Base-by-base conservation (phyloP, 2,113 vertebrate genomes). In the Rutilus rutilus region DNA sequence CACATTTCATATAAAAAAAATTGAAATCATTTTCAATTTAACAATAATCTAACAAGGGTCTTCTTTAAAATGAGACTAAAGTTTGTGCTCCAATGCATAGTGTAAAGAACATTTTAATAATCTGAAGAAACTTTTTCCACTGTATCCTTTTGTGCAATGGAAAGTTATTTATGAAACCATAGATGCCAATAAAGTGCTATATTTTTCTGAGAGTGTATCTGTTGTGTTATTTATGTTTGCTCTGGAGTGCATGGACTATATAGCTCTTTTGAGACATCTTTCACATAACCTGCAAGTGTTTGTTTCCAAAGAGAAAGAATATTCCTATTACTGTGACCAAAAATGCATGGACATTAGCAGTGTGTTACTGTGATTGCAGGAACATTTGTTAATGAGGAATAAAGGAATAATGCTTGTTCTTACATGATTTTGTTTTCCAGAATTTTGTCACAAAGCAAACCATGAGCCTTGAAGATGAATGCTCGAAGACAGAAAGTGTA, bases 401-500 rank as follows among this genome's bases (percentile, higher is more conserved):
- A 60, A 39, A 42, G 17, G 3, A 39, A 30, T 59, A 7, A 71
- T 57, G 14, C 5, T 80, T 75, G 10, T 85, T 67, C n/a, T 30
- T 2, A 47, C 47, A 15, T 8, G 19, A 8, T 80, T 78, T 14
- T 86, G 25, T 83, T 86, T 86, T 88, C 27, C 85, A 88, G 86
- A 86, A 15, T 64, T 64, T 85, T 86, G 21, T 74, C 54, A 11
- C n/a, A 52, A 80, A 86, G 50, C 33, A 80, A 78, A 84, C 73
- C 42, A 52, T 42, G 88, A 87, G 52, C 45, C 36, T 21, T 87
- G 73, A 62, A 87, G 86, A 75, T 42, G 75, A 84, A 52, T 62
- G 50, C 23, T 67, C 45, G 67, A 85, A 87, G 82, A 88, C 21
- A 81, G 21, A 79, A 83, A 47, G 5, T 82, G 80, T 86, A 73